Percentiles rank a stretch among this genome's conserved stretches.
These are phyloP conservation scores for Eustalomyia histrio DNA, from an alignment of 2,888 invertebrate species.

Conservation along the genomic window DNA sequence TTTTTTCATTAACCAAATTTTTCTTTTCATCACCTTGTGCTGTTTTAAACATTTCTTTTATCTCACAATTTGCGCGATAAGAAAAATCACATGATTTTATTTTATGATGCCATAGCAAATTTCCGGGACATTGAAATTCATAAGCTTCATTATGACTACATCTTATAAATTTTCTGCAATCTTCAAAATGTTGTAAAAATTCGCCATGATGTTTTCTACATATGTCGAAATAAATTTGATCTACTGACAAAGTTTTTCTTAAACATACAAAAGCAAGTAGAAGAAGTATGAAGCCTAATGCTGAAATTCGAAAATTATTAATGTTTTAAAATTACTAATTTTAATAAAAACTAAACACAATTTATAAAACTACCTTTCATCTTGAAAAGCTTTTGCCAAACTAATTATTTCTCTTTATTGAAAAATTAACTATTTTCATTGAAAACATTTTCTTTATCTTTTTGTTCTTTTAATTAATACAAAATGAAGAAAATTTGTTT, in stretches of 20 bases:
- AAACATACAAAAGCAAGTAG: neutral
- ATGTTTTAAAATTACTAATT: neutral
- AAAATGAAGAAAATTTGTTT: neutral
- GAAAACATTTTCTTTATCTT: neutral
- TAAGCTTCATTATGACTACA: constrained; percentile 66
- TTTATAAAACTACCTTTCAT: constrained; percentile 45
- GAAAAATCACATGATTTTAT: constrained; percentile 61
- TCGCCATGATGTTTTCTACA: constrained; percentile 30
- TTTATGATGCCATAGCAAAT: constrained; percentile 68
- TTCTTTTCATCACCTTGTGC: too few species aligned
- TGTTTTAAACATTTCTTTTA: neutral
- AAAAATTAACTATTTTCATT: neutral
- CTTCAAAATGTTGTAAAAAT: constrained; percentile 69
- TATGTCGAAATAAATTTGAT: neutral
- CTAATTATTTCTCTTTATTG: constrained; percentile 34
- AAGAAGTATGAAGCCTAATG: neutral
- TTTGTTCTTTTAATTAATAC: neutral
- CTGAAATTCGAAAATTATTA: neutral
- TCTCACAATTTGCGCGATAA: constrained; percentile 50
- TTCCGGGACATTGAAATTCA: constrained; percentile 67
- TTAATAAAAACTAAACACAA: neutral
- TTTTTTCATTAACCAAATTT: neutral
- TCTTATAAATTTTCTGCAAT: constrained; percentile 71
- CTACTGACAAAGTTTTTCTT: neutral
- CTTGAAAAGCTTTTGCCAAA: constrained; percentile 30